Conservation (phyloP, 1,140 invertebrate genomes). For the Diorhabda elongata region DNA sequence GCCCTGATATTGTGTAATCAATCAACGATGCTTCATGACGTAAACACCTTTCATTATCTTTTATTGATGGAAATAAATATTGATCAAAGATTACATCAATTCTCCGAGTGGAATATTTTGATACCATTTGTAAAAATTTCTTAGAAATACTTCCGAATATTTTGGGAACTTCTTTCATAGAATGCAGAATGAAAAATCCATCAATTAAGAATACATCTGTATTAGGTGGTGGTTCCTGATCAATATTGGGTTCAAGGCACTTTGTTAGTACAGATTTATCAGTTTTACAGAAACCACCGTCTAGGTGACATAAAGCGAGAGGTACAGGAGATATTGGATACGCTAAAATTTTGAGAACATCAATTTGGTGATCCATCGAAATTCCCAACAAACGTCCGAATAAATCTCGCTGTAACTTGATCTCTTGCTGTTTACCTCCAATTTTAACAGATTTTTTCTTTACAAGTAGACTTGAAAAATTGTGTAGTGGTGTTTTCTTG, state of each 20-base stretch:
- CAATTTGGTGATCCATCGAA: conserved; percentile 23
- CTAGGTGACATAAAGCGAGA: conserved; percentile 41
- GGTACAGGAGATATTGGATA: conserved; percentile 20
- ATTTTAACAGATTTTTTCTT: conserved; percentile 8
- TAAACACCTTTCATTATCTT: conserved; percentile 26
- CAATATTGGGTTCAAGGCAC: too few relatives aligned
- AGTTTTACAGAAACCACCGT: conserved; percentile 41
- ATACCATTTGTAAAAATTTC: too few relatives aligned
- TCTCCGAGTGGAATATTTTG: too few relatives aligned
- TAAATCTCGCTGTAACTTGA: too few relatives aligned
- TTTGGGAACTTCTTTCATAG: too few relatives aligned
- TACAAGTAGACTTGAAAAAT: too few relatives aligned
- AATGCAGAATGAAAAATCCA: too few relatives aligned
- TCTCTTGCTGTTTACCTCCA: neutral
- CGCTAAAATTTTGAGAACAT: conserved; percentile 22
- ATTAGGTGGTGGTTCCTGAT: too few relatives aligned
- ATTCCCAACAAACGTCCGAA: conserved; percentile 15
- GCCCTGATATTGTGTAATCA: neutral
- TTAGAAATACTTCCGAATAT: too few relatives aligned
- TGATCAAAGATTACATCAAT: neutral
- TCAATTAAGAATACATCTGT: too few relatives aligned
- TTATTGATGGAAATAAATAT: conserved; percentile 25
- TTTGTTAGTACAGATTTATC: conserved; percentile 34
- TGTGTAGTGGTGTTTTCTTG: too few relatives aligned
- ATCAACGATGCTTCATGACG: conserved; percentile 8